Base-by-base conservation (phyloP, 1,140 invertebrate species). In the Muscidifurax raptorellus region DNA sequence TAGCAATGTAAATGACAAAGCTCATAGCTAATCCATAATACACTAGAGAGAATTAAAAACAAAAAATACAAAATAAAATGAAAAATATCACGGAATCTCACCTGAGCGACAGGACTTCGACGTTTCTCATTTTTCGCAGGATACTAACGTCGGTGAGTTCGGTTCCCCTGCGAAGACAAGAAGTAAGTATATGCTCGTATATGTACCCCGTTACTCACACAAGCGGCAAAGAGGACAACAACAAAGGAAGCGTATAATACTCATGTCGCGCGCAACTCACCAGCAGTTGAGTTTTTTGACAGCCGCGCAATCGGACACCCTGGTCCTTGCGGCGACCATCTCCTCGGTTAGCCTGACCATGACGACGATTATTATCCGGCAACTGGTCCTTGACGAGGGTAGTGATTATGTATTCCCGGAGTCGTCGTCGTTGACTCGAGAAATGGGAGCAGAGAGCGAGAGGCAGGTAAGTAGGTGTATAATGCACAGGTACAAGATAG, bases 201-300 rank as follows among this genome's bases (percentile, higher is more conserved):
- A 22, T n/a, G 52, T 18, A 22, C 18, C 6, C 18, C 1, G 28
- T 52, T 47, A 59, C 44, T 74, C 22, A 10, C 27, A 66, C 25
- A 52, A 52, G 47, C 47, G 47, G 12, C 47, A 32, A 13, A 59
- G 36, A 40, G 27, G 28, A 66, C 27, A 78, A 78, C 9, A 76
- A 76, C 18, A 76, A 76, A 47, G n/a, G 40, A 9, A 76, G n/a
- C 27, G 12, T 28, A 6, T 71, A 27, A 13, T 27, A 28, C 9
- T 27, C 67, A 32, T 74, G 10, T 36, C 13, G 32, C 22, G 30
- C 22, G 22, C 1, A 32, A 75, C 96, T 95, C 92, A 97, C 97
- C 97, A 98, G 91, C 97, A 98, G 94, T 98, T 98, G 36, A 98
- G 94, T 91, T 97, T 97, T 92, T 96, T 97, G 76, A 98, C 96